These are phyloP conservation scores for Corapipo altera DNA, from an alignment of 2,113 vertebrate genomes.

Conservation along the genomic window DNA sequence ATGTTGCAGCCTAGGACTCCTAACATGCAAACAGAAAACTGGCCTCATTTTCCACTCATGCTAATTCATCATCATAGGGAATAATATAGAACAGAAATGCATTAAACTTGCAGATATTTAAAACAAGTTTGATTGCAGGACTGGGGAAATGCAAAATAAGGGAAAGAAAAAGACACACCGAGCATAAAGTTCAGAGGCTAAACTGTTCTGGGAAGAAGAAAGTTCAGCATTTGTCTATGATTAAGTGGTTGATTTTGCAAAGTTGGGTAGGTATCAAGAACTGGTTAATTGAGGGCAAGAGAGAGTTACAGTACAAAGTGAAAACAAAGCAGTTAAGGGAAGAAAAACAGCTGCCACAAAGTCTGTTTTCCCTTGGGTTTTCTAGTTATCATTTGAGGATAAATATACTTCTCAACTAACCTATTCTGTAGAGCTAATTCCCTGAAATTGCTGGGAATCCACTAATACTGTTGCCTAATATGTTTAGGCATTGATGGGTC, in stretches of 20 bases:
- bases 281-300: slow-evolving; percentile 44
- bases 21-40: background rate
- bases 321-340: slow-evolving; percentile 13
- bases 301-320: slow-evolving; percentile 1
- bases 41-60: background rate
- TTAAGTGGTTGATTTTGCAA: slow-evolving; percentile 21
- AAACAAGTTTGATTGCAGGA: background rate
- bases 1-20: background rate
- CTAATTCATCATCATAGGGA: background rate
- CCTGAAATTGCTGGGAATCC: background rate
- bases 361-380: slow-evolving; percentile 16
- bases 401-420: slow-evolving; percentile 27
- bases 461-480: background rate
- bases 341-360: slow-evolving; percentile 36
- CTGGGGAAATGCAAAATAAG: background rate
- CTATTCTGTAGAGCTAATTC: background rate
- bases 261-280: slow-evolving; percentile 21
- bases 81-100: background rate
- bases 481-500: background rate
- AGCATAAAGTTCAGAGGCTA: background rate
- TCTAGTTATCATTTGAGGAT: slow-evolving; percentile 12
- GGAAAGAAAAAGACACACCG: background rate
- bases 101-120: background rate
- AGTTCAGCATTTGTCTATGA: slow-evolving; percentile 20
- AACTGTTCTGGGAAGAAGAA: background rate